Evolutionary conservation across 2,888 invertebrate species (phyloP), one percentile per base, ranked within the genome.

Genomic region (Oscheius sp.): DNA sequence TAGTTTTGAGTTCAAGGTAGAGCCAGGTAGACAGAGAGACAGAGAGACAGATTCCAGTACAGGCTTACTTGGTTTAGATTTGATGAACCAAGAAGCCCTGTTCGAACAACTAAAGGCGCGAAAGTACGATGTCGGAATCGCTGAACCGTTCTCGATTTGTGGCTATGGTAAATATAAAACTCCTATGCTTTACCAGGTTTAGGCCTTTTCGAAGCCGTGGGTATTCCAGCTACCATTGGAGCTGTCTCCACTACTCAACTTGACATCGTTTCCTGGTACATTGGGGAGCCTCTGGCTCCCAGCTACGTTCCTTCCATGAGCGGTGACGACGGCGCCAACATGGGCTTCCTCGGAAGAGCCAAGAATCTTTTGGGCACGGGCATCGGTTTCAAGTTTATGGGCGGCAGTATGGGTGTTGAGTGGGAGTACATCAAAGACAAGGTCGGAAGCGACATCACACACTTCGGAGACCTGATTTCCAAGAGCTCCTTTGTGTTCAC

Each of bases 101-200:
- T 59, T 84, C 21, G 73, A 80, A 32, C 51, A 75, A n/a, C 50
- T 84, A 2, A 76, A 73, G 51, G 63, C 51, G 9, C 77, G 83
- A 51, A 75, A 81, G 21, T 85, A 80, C 55, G 83, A 85, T 35
- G 76, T 82, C 42, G 84, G 78, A 33, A 70, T 85, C 7, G 75
- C 79, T 2, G 83, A 85, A 71, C 78, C 81, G 1, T 76, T 84
- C 53, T 73, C 76, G 35, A 70, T 76, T 9, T 85, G 85, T 47
- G 81, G 81, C 47, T 78, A 78, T 37, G 83, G 82, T 79, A 58
- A 35, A 13, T 37, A 32, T 32, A 11, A n/a, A 3, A 29, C 29
- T 11, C 3, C 53, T 10, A 0, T 11, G 3, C 29, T 33, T 50
- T 50, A 11, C 13, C 13, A 50, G 50, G 50, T 60, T 51, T 5